Evolutionary conservation across 2,797 vertebrate species (phyloP), one percentile per base, ranked within the genome.

Genomic region (Microctenopoma stevenorrisi): DNA sequence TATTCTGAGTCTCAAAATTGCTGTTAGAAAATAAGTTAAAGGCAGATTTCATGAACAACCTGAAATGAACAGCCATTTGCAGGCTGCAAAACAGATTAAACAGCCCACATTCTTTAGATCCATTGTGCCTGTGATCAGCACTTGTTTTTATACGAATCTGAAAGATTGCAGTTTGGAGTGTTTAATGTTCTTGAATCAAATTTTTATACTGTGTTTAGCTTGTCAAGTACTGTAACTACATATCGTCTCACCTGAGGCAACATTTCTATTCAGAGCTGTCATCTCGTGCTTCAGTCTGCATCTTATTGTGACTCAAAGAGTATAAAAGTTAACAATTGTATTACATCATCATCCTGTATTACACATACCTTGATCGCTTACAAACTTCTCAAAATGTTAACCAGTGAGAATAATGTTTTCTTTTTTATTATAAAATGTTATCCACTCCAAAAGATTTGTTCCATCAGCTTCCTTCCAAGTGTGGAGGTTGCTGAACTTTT

Each of bases 361-460:
- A 28, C 4, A 70, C 42, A 64, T 16, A 44, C 18, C 37, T 51
- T 13, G 33, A 38, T 37, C 9, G 22, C 8, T n/a, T 7, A 12
- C 50, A 53, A 43, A 38, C 22, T 30, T 53, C 46, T 37, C 18
- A 44, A 67, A 48, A 51, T 46, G 44, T 61, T 74, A 71, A 84
- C 4, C 28, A 4, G 57, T 44, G 13, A 60, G n/a, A 64, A 53
- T 48, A 42, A 18, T 60, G 60, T 79, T 40, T 28, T 46, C 80
- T 35, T 71, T 79, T 77, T 81, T 80, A 72, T 74, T 1, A 89
- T 82, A 72, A 77, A 86, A 78, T 58, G 71, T 69, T 74, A 79
- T 72, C 25, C 48, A 64, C 73, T 74, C 61, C 1, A 72, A 82
- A 70, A 63, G 77, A 62, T 79, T 30, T 59, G 33, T 9, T 44